Evolutionary conservation across 2,797 vertebrate species (phyloP).

Genomic region (Gadopsis bispinosus): DNA sequence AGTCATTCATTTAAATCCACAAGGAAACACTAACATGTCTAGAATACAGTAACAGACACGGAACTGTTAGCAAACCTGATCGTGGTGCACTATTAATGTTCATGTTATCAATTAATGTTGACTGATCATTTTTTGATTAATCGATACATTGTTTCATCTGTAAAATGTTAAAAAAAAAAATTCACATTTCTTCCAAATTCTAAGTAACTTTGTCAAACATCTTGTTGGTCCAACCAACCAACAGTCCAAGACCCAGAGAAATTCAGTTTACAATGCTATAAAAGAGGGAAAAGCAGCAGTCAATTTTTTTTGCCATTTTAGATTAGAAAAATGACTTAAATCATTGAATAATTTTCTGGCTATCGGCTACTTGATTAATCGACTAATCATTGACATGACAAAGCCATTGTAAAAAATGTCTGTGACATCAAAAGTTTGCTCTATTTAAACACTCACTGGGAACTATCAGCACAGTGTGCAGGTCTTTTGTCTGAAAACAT

Average conservation of each 20-base stretch:
- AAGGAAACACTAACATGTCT: background rate
- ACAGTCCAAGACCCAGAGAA: background rate
- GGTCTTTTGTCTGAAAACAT: background rate
- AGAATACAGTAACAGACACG: background rate
- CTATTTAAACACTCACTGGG: no score
- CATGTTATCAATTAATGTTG: background rate
- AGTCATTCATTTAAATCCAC: conserved; percentile 9
- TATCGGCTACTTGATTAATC: background rate
- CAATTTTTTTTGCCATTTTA: background rate
- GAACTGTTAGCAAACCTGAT: background rate
- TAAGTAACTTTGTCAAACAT: no score
- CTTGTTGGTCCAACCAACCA: background rate
- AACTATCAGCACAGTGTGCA: background rate
- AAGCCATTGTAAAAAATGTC: background rate
- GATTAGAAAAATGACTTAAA: background rate
- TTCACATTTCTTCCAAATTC: no score
- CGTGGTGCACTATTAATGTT: background rate
- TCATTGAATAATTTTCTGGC: background rate
- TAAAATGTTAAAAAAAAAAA: background rate
- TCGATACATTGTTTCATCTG: background rate
- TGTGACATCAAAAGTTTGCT: background rate
- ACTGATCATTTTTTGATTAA: background rate
- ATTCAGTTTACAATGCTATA: background rate
- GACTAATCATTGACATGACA: background rate
- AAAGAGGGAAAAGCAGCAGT: background rate